These are phyloP conservation scores for Pardosa pseudoannulata DNA, from an alignment of 2,888 invertebrate species.

Conservation along the genomic window DNA sequence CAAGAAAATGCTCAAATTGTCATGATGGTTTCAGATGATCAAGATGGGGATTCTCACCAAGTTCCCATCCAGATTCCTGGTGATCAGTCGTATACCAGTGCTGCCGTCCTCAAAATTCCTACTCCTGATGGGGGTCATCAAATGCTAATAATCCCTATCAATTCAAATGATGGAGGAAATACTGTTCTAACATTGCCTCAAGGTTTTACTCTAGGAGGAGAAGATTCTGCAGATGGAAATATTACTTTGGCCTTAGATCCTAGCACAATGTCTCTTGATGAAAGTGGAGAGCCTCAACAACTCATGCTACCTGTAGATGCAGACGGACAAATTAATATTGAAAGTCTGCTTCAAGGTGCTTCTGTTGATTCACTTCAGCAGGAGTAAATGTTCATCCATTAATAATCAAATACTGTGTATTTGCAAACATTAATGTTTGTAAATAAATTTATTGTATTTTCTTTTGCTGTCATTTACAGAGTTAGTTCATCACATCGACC, in stretches of 20 bases:
- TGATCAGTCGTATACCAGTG: slow-evolving; percentile 63
- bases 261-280: slow-evolving; percentile 31
- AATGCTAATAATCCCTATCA: slow-evolving; percentile 69
- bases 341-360: slow-evolving; percentile 53
- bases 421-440: background rate
- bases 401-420: background rate
- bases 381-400: slow-evolving; percentile 8
- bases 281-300: slow-evolving; percentile 59
- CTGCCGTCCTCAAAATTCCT: slow-evolving; percentile 68
- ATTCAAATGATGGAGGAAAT: slow-evolving; percentile 64
- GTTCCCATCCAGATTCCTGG: slow-evolving; percentile 59
- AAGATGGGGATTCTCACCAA: slow-evolving; percentile 57
- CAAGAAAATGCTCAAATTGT: slow-evolving; percentile 62
- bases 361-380: slow-evolving; percentile 42
- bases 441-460: background rate
- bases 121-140: slow-evolving; percentile 70
- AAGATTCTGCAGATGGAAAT: slow-evolving; percentile 60
- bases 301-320: slow-evolving; percentile 63
- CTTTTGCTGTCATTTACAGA: background rate
- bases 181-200: slow-evolving; percentile 65
- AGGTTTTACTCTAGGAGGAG: slow-evolving; percentile 63
- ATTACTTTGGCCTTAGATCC: slow-evolving; percentile 63
- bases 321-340: slow-evolving; percentile 62
- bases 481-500: no score
- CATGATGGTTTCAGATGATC: slow-evolving; percentile 63